Evolutionary conservation across 2,113 vertebrate genomes (phyloP).

Genomic region (Collichthys lucidus): DNA sequence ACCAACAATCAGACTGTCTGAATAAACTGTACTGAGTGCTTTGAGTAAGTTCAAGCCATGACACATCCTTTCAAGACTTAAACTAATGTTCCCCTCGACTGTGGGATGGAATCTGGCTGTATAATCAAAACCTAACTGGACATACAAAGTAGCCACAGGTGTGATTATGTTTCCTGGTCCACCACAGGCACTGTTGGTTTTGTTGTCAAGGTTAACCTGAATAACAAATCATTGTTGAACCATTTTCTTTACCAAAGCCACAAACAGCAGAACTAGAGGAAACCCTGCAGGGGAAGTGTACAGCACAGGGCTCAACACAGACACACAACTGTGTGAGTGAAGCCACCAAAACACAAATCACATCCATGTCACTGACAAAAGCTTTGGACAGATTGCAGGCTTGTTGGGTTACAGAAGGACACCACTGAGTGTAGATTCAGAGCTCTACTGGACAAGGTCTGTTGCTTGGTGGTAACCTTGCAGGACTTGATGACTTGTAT

Average conservation of each 20-base stretch:
- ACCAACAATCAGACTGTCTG: background rate
- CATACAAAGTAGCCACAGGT: background rate
- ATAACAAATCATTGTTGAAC: constrained; percentile 18
- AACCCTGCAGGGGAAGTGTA: constrained; percentile 8
- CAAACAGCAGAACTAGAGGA: constrained; percentile 48
- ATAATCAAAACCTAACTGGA: background rate
- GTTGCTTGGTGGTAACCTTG: no score
- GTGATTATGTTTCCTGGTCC: constrained; percentile 61
- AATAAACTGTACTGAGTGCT: background rate
- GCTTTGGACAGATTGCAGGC: background rate
- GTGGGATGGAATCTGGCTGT: background rate
- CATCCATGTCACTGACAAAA: background rate
- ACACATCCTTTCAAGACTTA: background rate
- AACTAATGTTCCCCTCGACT: background rate
- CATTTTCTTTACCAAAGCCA: background rate
- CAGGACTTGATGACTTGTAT: no score
- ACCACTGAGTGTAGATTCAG: background rate
- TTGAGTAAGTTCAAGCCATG: background rate
- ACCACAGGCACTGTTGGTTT: background rate
- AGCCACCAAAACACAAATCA: background rate
- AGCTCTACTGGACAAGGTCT: no score
- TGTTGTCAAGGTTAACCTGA: background rate
- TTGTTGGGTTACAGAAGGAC: background rate
- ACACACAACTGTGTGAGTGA: background rate
- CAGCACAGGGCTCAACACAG: background rate